Conservation (phyloP, 1,140 invertebrate species). For the Atta cephalotes region DNA sequence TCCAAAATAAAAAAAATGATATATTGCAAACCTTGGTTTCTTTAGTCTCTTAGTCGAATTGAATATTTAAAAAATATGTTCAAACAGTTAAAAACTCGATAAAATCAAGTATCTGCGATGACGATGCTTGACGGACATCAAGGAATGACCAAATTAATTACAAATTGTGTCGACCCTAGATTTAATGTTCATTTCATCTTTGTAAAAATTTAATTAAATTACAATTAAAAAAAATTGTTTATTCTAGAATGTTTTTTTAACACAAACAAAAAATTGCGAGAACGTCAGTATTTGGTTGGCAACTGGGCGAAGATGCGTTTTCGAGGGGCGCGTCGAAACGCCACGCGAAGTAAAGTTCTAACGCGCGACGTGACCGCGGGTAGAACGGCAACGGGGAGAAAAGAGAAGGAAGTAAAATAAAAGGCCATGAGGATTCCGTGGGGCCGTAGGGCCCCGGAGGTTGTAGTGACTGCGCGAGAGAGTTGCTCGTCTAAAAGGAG, state of each 20-base stretch:
- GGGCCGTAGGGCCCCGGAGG: constrained; percentile 72
- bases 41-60: too few species aligned
- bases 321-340: constrained; percentile 51
- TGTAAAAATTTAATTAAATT: not conserved
- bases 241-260: not conserved
- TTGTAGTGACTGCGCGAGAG: constrained; percentile 78
- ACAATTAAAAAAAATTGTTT: not conserved
- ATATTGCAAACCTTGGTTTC: too few species aligned
- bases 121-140: too few species aligned
- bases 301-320: constrained; percentile 32
- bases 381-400: not conserved
- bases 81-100: too few species aligned
- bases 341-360: constrained; percentile 67
- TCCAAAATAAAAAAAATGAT: too few species aligned
- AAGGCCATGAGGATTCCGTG: constrained; percentile 43
- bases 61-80: too few species aligned
- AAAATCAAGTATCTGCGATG: too few species aligned
- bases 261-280: not conserved
- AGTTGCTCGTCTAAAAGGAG: constrained; percentile 82
- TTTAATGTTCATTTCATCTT: not conserved
- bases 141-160: too few species aligned
- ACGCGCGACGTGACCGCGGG: constrained; percentile 73
- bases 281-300: not conserved
- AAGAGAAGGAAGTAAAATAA: constrained; percentile 8
- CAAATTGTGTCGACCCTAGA: too few species aligned